A percentile compares a stretch with the other conserved stretches of the same genome.
Evolutionary conservation across 2,888 invertebrate genomes (phyloP).

Genomic region (Zelleria hepariella): DNA sequence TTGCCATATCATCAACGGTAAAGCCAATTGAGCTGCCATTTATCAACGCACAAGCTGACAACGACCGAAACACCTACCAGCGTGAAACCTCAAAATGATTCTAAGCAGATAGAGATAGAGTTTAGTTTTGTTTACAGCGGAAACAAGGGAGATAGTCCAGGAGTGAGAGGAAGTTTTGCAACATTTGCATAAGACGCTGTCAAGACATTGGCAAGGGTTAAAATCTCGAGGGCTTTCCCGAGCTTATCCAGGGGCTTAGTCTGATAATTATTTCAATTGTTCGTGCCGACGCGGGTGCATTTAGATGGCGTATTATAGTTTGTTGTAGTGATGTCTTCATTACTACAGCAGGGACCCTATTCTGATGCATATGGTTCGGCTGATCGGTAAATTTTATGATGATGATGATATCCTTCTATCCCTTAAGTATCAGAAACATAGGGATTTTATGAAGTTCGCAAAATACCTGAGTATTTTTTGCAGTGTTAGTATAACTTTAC

Average conservation of each 20-base stretch:
- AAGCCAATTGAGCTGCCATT: slow-evolving; percentile 64
- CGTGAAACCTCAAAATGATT: slow-evolving; percentile 14
- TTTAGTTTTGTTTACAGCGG: neutral
- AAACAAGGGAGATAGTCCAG: slow-evolving; percentile 19
- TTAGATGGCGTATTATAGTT: slow-evolving; percentile 71
- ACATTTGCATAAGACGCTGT: slow-evolving; percentile 70
- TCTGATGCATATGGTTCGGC: neutral
- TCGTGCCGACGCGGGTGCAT: slow-evolving; percentile 69
- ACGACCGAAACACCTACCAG: slow-evolving; percentile 19
- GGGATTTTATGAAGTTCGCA: too few relatives aligned
- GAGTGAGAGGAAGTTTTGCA: slow-evolving; percentile 41
- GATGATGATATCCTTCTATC: too few relatives aligned
- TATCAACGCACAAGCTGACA: slow-evolving; percentile 21
- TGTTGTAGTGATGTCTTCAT: slow-evolving; percentile 61
- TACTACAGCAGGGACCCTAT: slow-evolving; percentile 25
- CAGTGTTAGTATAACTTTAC: too few relatives aligned
- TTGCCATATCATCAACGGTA: slow-evolving; percentile 43
- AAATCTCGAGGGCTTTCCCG: slow-evolving; percentile 61
- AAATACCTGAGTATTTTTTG: too few relatives aligned
- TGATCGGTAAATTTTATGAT: neutral
- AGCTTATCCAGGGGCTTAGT: slow-evolving; percentile 64
- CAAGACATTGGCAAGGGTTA: slow-evolving; percentile 61
- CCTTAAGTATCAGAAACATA: too few relatives aligned
- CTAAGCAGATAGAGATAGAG: slow-evolving; percentile 1
- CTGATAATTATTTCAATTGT: slow-evolving; percentile 73